Evolutionary conservation across 1,140 invertebrate species (phyloP), one percentile per base, ranked within the genome.

Genomic region (Argopecten irradians): DNA sequence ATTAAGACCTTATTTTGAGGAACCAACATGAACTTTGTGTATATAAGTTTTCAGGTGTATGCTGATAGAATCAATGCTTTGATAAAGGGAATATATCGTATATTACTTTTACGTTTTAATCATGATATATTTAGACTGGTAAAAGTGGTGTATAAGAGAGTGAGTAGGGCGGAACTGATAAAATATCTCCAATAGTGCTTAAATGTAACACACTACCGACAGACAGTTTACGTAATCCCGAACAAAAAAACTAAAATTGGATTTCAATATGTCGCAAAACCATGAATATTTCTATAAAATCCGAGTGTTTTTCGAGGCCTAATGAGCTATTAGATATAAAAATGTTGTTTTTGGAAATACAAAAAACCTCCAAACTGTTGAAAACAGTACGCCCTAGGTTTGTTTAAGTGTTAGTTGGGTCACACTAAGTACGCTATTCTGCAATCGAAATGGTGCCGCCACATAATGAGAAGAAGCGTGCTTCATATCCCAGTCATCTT

Each of bases 401-500:
- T n/a, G 2, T 71, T 71, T 71, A 71, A 71, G 55, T 71, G 55
- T 71, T 28, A n/a, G 22, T 71, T 71, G 55, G 55, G 55, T 71
- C 55, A 71, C 55, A 71, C n/a, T 8, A 71, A n/a, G 55, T n/a
- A 71, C 43, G 55, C 28, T 28, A 71, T 71, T n/a, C n/a, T 71
- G 55, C 55, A 71, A 71, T 71, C 55, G n/a, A 71, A 71, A 71
- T 28, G 55, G 28, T 71, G 28, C 55, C 55, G 55, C 22, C 55
- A 28, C 1, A 71, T 71, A 71, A 71, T 71, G 55, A 71, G 55
- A 71, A 71, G 55, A 71, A 28, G 28, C 28, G 55, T n/a, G 55
- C 22, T 71, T 71, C 55, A 71, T 71, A 71, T 71, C 28, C 55
- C 55, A 71, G 55, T 71, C 55, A 71, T 71, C 55, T 71, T n/a